Percentiles rank a stretch among this genome's conserved stretches.
Conservation (phyloP, 2,113 vertebrate species). For the Tyrannus savana region DNA sequence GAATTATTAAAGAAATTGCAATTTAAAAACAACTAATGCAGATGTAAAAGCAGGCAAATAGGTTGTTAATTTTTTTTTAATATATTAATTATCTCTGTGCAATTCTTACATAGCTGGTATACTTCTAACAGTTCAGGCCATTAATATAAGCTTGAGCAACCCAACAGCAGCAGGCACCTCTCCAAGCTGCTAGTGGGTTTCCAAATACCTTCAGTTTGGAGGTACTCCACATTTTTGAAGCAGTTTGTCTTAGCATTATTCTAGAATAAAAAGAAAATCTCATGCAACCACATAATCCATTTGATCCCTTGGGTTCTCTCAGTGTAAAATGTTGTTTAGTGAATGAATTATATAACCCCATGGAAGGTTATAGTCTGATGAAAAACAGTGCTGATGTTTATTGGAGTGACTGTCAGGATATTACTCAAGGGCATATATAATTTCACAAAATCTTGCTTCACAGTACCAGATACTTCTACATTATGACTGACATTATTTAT, state of each 20-base stretch:
- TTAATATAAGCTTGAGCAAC: not conserved
- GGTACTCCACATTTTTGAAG: not conserved
- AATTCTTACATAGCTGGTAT: not conserved
- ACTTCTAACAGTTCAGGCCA: not conserved
- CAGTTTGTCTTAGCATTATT: not conserved
- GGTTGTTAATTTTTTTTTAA: not conserved
- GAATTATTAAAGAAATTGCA: not conserved
- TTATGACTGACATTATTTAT: not conserved
- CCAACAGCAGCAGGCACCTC: not conserved
- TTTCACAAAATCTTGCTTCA: not conserved
- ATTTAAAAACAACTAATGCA: not conserved
- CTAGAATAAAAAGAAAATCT: not conserved
- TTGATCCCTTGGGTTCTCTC: not conserved
- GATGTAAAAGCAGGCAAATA: not conserved
- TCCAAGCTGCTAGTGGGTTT: not conserved
- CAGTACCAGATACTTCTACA: not conserved
- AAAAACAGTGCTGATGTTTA: not conserved
- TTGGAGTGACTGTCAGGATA: not conserved
- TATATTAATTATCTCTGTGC: not conserved
- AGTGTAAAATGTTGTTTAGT: not conserved
- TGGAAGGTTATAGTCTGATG: not conserved
- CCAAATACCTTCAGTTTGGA: not conserved
- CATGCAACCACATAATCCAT: not conserved
- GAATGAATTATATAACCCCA: not conserved
- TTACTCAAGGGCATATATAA: not conserved